phyloP scores from a whole-genome alignment of 37 sponge, comb jelly and placozoan genomes.

The Tethya wilhelma region DNA sequence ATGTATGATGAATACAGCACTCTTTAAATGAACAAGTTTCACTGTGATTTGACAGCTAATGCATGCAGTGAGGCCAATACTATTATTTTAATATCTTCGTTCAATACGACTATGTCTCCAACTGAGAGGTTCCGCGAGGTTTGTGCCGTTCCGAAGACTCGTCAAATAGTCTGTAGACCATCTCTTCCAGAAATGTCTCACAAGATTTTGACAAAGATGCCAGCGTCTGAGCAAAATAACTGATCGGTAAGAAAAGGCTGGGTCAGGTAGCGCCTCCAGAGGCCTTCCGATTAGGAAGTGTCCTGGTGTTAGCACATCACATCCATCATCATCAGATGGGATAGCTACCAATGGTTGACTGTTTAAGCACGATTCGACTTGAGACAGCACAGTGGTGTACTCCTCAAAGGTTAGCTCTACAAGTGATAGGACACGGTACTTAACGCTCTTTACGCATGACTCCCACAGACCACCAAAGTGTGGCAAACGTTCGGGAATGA shows the following conservation, averaged over 20 bases:
- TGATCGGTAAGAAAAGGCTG: slow-evolving; percentile 2
- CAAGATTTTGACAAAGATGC: slow-evolving; percentile 36
- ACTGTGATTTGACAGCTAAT: too few species aligned
- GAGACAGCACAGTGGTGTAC: slow-evolving; percentile 26
- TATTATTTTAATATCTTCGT: too few species aligned
- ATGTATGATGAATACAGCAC: too few species aligned
- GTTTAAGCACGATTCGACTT: slow-evolving; percentile 43
- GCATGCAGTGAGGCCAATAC: too few species aligned
- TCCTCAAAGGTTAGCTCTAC: slow-evolving; percentile 47
- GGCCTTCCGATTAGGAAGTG: slow-evolving; percentile 21
- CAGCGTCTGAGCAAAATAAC: slow-evolving; percentile 16
- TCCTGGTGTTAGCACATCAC: neutral
- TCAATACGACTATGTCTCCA: neutral
- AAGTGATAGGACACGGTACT: neutral
- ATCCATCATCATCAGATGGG: slow-evolving; percentile 12
- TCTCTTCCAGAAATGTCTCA: slow-evolving; percentile 45
- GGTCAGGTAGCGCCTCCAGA: slow-evolving; percentile 1
- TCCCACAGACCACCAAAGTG: slow-evolving; percentile 49
- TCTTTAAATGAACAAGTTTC: too few species aligned
- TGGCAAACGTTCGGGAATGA: slow-evolving; percentile 23
- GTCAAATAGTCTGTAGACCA: slow-evolving; percentile 30
- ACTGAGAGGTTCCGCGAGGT: neutral
- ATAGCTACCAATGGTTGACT: slow-evolving; percentile 33
- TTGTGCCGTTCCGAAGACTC: neutral
- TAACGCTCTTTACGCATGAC: slow-evolving; percentile 12